phyloP scores from a whole-genome alignment of 1,140 invertebrate species.

The Ephestia elutella region DNA sequence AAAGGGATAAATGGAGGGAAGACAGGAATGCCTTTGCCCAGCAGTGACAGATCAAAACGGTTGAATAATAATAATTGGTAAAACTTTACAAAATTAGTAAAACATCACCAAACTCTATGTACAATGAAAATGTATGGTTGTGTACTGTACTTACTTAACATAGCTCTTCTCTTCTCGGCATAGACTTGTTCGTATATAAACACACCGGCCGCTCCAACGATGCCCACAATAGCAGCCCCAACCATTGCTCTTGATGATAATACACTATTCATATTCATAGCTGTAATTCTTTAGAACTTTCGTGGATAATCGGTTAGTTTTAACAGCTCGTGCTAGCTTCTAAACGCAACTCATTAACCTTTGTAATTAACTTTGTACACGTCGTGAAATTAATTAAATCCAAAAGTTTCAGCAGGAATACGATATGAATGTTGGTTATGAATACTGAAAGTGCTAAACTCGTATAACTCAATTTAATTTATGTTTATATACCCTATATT shows the following conservation, averaged over 20 bases:
- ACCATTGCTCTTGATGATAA: conserved; percentile 56
- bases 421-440: background rate
- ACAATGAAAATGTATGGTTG: background rate
- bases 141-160: conserved; percentile 50
- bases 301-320: background rate
- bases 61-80: too few species aligned
- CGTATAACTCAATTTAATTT: conserved; percentile 1
- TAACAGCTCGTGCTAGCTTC: background rate
- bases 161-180: conserved; percentile 73
- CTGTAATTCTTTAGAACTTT: background rate
- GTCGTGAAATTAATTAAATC: background rate
- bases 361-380: background rate
- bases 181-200: conserved; percentile 78
- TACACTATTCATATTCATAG: conserved; percentile 37
- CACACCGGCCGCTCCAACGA: conserved; percentile 77
- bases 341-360: background rate
- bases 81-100: too few species aligned
- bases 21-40: too few species aligned
- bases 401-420: background rate
- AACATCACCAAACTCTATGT: too few species aligned
- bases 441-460: background rate
- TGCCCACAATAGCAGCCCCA: conserved; percentile 76
- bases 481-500: background rate
- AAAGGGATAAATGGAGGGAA: too few species aligned
- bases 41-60: too few species aligned